Evolutionary conservation across 2,113 vertebrate genomes (phyloP), one percentile per base, ranked within the genome.

Genomic region (Pedionomus torquatus): DNA sequence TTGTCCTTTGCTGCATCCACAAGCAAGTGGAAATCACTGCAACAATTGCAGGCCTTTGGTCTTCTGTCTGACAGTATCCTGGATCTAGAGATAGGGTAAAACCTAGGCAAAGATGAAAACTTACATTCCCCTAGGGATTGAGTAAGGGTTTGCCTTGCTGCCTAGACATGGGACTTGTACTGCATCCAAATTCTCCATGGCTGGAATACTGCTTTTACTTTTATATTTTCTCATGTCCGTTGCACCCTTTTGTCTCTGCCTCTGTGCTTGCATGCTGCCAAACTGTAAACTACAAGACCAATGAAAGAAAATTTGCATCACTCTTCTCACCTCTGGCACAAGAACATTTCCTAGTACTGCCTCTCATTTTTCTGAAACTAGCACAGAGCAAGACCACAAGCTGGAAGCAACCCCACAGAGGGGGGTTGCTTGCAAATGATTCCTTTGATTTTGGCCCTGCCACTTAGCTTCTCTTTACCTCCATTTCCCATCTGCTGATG

Each of bases 311-410:
- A 78, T 18, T 24, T 24, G 1, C n/a, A 58, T 75, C 78, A 9
- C 25, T 35, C 41, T 83, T 57, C 54, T 69, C 49, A 49, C 24
- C 69, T 74, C 55, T 48, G 65, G 72, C 76, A 91, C 37, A 30
- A 61, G 80, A 49, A 51, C 9, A 1, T 60, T 81, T 28, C 55
- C 63, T 80, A 39, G 39, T 1, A 1, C 7, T 70, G 11, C 37
- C 17, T 87, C 24, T 74, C 55, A 17, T 70, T 70, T 81, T 48
- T 55, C 68, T 52, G 71, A 64, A 65, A 48, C 39, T 35, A 57
- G 49, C 16, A 3, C 2, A 41, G 33, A 35, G 46, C 3, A n/a
- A 65, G 64, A 33, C 24, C 63, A 46, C 0, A 0, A 46, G 25
- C 70, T 85, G 88, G 75, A 85, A 88, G 46, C 8, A 58, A 25